Percentiles rank a stretch among this genome's conserved stretches.
phyloP scores from a whole-genome alignment of 2,888 invertebrate genomes.

The Busseola fusca region DNA sequence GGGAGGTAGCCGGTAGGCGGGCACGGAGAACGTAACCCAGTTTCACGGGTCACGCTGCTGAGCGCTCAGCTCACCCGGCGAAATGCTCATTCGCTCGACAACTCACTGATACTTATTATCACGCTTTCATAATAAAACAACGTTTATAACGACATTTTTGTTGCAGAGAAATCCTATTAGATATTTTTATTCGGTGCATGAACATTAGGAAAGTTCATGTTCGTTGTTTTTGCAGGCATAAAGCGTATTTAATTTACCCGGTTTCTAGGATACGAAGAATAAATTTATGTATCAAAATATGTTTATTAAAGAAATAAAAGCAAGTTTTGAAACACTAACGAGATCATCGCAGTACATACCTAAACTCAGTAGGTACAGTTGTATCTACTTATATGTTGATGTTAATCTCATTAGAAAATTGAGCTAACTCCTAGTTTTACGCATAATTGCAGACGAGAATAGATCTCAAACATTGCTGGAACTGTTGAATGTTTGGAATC shows the following conservation, averaged over 20 bases:
- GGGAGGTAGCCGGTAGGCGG: slow-evolving; percentile 60
- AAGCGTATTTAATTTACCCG: neutral
- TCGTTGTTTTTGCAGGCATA: neutral
- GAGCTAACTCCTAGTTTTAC: slow-evolving; percentile 17
- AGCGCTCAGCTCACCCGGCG: slow-evolving; percentile 63
- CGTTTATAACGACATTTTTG: neutral
- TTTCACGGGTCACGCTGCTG: slow-evolving; percentile 72
- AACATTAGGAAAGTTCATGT: neutral
- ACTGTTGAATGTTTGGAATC: slow-evolving; percentile 23
- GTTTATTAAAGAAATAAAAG: neutral
- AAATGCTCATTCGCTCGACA: slow-evolving; percentile 69
- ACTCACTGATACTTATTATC: slow-evolving; percentile 60
- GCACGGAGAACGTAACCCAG: slow-evolving; percentile 71
- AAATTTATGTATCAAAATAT: neutral
- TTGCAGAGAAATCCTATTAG: neutral
- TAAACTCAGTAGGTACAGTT: neutral
- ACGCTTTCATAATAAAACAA: slow-evolving; percentile 25
- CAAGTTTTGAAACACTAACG: slow-evolving; percentile 5
- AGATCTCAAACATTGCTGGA: slow-evolving; percentile 23
- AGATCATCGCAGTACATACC: neutral
- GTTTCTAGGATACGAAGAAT: slow-evolving; percentile 2
- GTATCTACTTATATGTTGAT: neutral
- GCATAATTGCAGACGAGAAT: slow-evolving; percentile 20
- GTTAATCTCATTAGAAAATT: slow-evolving; percentile 18
- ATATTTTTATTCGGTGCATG: slow-evolving; percentile 10